Evolutionary conservation across 2,113 vertebrate genomes (phyloP).

Genomic region (Nematolebias whitei): DNA sequence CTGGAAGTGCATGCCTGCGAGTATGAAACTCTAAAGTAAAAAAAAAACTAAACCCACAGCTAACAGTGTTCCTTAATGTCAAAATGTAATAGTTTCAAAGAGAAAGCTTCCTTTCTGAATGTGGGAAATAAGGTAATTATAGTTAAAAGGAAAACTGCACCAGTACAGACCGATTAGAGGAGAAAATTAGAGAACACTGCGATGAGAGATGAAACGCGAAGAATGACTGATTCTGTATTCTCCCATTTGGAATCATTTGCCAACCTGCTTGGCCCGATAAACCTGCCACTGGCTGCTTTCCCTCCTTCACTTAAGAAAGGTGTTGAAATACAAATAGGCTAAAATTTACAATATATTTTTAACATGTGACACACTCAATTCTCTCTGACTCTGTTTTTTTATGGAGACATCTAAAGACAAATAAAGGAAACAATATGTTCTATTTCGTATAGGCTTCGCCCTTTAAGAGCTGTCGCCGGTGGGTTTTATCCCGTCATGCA

Average conservation of each 20-base stretch:
- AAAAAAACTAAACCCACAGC: not conserved
- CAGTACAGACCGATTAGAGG: constrained; percentile 22
- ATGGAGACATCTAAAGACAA: no score
- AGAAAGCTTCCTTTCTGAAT: constrained; percentile 3
- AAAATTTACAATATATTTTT: constrained; percentile 40
- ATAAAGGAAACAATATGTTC: no score
- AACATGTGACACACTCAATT: constrained; percentile 18
- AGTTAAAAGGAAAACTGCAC: constrained; percentile 30
- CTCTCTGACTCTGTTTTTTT: not conserved
- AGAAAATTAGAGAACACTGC: constrained; percentile 57
- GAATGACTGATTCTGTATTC: constrained; percentile 47
- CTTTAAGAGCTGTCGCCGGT: no score
- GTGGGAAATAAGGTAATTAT: not conserved
- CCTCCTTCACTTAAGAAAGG: constrained; percentile 5
- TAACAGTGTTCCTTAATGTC: not conserved
- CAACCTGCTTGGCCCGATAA: constrained; percentile 61
- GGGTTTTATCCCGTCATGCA: no score
- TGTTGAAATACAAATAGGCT: not conserved
- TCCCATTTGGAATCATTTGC: constrained; percentile 56
- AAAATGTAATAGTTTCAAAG: no score
- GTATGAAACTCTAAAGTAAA: no score
- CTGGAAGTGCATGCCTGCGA: no score
- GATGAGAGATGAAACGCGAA: constrained; percentile 60
- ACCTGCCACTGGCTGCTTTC: constrained; percentile 50
- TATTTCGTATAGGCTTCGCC: no score